Evolutionary conservation across 2,888 invertebrate species (phyloP), one percentile per base, ranked within the genome.

Genomic region (Polyommatus icarus): DNA sequence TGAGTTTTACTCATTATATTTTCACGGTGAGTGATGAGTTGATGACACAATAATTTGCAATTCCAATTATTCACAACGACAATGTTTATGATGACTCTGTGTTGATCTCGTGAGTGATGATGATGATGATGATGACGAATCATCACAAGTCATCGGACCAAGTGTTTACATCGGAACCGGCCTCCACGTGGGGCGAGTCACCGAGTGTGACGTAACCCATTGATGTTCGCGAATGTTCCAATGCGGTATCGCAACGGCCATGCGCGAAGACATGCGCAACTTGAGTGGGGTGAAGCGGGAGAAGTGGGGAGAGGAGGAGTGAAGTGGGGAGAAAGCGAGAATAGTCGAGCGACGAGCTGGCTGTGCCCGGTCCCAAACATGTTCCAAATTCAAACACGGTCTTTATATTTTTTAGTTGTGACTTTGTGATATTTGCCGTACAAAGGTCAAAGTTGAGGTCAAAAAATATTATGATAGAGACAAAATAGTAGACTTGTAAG

Each of bases 251-350:
- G 32, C 29, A 67, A 67, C 67, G 15, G 67, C 67, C 67, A 67
- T 67, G 67, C 29, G 67, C 67, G 29, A 32, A 67, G 67, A 67
- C 29, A 67, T 67, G 67, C 67, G 67, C 67, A 32, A 67, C 29
- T 15, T 5, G n/a, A 20, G 20, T n/a, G 59, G 59, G 7, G 59
- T 29, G 29, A 67, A 29, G 29, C 15, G 32, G 29, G 12, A 32
- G 20, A 20, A 10, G 57, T 0, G 57, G 57, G 57, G 18, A 2
- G 57, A 57, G 0, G 46, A 0, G 46, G 10, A 12, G 50, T 4
- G 15, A 50, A 59, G 18, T 20, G 59, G n/a, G 18, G 61, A 20
- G 12, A 50, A 15, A 18, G 61, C 12, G 24, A 61, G 24, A 0
- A 24, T 20, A 61, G 61, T 61, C 61, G 20, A 61, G 61, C 20